Conservation (phyloP, 2,888 invertebrate species). For the Synanthedon vespiformis region DNA sequence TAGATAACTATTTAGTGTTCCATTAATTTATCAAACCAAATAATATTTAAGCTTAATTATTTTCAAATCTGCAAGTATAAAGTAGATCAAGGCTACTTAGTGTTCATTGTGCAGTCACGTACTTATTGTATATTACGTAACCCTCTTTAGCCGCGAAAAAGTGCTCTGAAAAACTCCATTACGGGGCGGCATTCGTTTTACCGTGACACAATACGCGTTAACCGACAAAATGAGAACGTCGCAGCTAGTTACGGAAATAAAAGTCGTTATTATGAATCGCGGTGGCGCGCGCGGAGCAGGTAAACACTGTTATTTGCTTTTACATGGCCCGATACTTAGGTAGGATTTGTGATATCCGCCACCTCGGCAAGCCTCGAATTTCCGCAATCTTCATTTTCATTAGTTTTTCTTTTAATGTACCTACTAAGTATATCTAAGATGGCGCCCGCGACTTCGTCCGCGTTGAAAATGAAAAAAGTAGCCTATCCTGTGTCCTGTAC, state of each 20-base stretch:
- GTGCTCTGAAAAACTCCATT: slow-evolving; percentile 57
- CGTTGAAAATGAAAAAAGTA: too few relatives aligned
- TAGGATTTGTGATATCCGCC: slow-evolving; percentile 56
- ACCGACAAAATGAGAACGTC: slow-evolving; percentile 58
- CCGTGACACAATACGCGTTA: slow-evolving; percentile 57
- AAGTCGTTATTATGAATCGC: slow-evolving; percentile 56
- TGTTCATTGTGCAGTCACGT: slow-evolving; percentile 42
- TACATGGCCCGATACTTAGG: slow-evolving; percentile 46
- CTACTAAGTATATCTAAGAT: too few relatives aligned
- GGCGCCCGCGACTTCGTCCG: too few relatives aligned
- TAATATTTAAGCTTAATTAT: slow-evolving; percentile 7
- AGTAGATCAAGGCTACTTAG: slow-evolving; percentile 33
- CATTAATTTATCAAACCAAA: too few relatives aligned
- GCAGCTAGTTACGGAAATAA: slow-evolving; percentile 63
- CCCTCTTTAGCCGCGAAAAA: slow-evolving; percentile 35
- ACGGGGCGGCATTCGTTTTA: slow-evolving; percentile 51
- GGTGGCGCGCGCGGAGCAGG: slow-evolving; percentile 15
- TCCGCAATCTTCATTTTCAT: too few relatives aligned
- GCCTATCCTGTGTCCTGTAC: too few relatives aligned
- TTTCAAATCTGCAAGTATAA: slow-evolving; percentile 25
- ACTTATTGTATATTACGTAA: slow-evolving; percentile 25
- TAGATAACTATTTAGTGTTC: too few relatives aligned
- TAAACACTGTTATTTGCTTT: slow-evolving; percentile 56
- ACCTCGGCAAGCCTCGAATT: slow-evolving; percentile 31
- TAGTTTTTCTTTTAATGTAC: too few relatives aligned